Evolutionary conservation across 1,140 invertebrate genomes (phyloP).

Genomic region (Rhizoglyphus robini): DNA sequence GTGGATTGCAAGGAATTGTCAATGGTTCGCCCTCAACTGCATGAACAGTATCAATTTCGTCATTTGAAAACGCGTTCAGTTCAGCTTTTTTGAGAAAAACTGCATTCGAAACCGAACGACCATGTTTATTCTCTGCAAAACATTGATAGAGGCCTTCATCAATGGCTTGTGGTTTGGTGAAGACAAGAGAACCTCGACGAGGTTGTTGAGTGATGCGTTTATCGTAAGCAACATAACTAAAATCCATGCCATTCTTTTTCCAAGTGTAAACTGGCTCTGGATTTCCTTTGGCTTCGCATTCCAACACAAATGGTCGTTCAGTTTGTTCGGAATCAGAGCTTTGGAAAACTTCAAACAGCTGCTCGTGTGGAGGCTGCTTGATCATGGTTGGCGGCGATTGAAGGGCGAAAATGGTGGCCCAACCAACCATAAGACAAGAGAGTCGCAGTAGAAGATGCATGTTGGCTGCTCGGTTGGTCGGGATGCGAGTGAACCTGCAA

Average conservation of each 20-base stretch:
- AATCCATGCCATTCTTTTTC: conserved; percentile 89
- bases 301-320: conserved; percentile 83
- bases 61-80: conserved; percentile 76
- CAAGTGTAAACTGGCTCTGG: conserved; percentile 79
- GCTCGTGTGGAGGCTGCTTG: conserved; percentile 77
- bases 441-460: conserved; percentile 8
- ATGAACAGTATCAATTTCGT: conserved; percentile 29
- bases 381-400: conserved; percentile 58
- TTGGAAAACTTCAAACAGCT: conserved; percentile 75
- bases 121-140: conserved; percentile 85
- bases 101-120: conserved; percentile 80
- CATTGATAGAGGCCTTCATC: conserved; percentile 90
- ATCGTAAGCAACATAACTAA: conserved; percentile 73
- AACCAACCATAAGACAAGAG: neutral
- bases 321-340: conserved; percentile 52
- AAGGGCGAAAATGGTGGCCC: neutral
- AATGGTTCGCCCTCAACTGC: conserved; percentile 74
- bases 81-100: conserved; percentile 89
- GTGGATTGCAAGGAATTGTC: conserved; percentile 70
- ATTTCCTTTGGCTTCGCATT: conserved; percentile 84
- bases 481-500: neutral
- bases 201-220: conserved; percentile 83
- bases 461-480: neutral
- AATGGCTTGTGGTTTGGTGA: conserved; percentile 70
- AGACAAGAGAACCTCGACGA: conserved; percentile 75